phyloP scores from a whole-genome alignment of 2,797 vertebrate species.

The Anomalospiza imberbis region DNA sequence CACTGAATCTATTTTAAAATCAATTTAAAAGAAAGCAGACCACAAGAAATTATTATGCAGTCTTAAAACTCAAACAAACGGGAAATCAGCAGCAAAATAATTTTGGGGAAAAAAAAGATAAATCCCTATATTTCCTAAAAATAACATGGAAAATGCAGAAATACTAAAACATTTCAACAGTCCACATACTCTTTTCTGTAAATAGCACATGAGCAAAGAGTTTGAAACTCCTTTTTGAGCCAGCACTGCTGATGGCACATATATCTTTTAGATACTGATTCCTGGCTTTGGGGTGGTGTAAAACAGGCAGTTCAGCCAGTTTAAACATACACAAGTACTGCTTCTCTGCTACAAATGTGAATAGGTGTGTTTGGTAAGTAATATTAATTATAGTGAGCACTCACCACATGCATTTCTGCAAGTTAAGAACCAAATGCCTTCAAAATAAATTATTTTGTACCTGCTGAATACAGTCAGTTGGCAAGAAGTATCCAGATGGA shows the following conservation, averaged over 20 bases:
- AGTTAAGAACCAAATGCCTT: neutral
- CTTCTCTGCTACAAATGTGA: neutral
- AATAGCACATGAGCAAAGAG: neutral
- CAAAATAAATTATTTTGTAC: neutral
- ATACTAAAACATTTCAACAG: neutral
- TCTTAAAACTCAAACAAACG: neutral
- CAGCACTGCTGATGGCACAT: neutral
- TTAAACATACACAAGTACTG: neutral
- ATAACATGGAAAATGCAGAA: neutral
- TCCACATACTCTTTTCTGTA: neutral
- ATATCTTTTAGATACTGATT: neutral
- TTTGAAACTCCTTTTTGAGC: neutral
- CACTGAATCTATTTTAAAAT: neutral
- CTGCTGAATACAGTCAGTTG: neutral
- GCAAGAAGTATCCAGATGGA: neutral
- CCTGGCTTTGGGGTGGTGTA: neutral
- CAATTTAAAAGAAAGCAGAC: neutral
- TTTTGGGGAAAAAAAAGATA: neutral
- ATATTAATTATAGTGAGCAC: neutral
- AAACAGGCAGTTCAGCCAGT: neutral
- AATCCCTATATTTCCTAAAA: neutral
- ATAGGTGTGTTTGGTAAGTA: neutral
- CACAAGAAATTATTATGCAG: neutral
- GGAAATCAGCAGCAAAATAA: neutral
- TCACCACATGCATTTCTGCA: neutral